Evolutionary conservation across 2,797 vertebrate species (phyloP), one percentile per base, ranked within the genome.

Genomic region (Ceryle rudis): DNA sequence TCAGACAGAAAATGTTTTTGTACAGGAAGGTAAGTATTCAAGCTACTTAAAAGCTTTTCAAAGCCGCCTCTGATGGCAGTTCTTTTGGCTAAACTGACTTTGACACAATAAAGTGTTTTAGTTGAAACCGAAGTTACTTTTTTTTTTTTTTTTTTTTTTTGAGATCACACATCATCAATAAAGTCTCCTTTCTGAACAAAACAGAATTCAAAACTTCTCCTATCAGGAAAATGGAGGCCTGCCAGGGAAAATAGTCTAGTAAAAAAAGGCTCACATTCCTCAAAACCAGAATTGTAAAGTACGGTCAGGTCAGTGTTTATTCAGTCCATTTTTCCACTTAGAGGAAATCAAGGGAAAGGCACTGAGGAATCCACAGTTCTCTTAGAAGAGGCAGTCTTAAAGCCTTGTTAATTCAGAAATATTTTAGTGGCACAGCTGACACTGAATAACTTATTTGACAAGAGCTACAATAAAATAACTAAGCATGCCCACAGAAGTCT

Each of bases 241-340:
- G 95, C 95, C 94, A 93, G 64, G 49, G 70, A 91, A 97, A 96
- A 88, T 3, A 93, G 89, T 23, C 81, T 61, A 81, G 49, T 73
- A 78, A 95, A 95, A 85, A 95, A 95, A 93, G 65, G 61, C 66
- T 84, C 73, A 66, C 87, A 90, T 94, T 96, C 85, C 70, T 90
- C 78, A 74, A 96, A 94, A 94, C 77, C 95, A 96, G 77, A 89
- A 93, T 60, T 93, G 90, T 89, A 54, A 92, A 95, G 81, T 52
- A 75, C 0, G 22, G 71, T 66, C 90, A 92, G 81, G 72, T 52
- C 62, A 79, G 71, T 96, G 88, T 94, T 97, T 89, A 92, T 93
- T 94, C 91, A 95, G 86, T 11, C 35, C 83, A 61, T 88, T 93
- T 95, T 96, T 73, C 47, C 86, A 90, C 67, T 94, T 84, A 60